Base-by-base conservation (phyloP, 1,140 invertebrate species). In the Lasaia peninsularis region DNA sequence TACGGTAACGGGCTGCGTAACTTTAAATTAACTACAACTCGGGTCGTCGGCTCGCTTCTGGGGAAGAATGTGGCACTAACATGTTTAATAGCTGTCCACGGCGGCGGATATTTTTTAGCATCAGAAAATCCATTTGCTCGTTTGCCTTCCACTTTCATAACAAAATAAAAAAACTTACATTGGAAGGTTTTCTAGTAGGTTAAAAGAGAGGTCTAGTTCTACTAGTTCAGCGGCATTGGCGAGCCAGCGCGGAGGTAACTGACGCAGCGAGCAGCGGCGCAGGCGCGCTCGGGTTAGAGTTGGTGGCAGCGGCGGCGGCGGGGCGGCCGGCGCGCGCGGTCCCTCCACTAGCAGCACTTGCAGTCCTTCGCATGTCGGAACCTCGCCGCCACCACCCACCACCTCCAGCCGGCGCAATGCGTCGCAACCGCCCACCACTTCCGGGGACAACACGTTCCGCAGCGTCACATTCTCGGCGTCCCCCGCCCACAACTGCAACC, bases 151-250 rank as follows among this genome's bases (percentile, higher is more conserved):
- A 28, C 5, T n/a, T n/a, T 28, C 24, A 28, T n/a, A 28, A 28
- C 4, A 28, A 28, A 28, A 28, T 28, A 28, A 4, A n/a, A n/a
- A 7, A 51, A 14, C 50, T 55, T 52, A 71, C 71, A 51, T 56
- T 7, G 71, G 60, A 7, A 73, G 52, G 1, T 18, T 51, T 10
- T 56, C 48, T 1, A 73, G 62, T n/a, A 32, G 31, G 34, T 71
- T 73, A 18, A 20, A 9, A 10, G 71, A 73, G 0, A 73, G 35
- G 10, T 73, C 63, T 12, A 72, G 60, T 2, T 16, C 44, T 1
- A 14, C 16, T 28, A 73, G 58, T 5, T 48, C 32, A 4, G 32
- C 35, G 33, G 62, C 51, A 9, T 63, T 21, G 14, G 58, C 24
- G 33, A 73, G 56, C 62, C 65, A 62, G 8, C 32, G 24, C 31